A percentile compares a stretch with the other conserved stretches of the same genome.
Evolutionary conservation across 2,797 vertebrate genomes (phyloP).

Genomic region (Gadopsis marmoratus): DNA sequence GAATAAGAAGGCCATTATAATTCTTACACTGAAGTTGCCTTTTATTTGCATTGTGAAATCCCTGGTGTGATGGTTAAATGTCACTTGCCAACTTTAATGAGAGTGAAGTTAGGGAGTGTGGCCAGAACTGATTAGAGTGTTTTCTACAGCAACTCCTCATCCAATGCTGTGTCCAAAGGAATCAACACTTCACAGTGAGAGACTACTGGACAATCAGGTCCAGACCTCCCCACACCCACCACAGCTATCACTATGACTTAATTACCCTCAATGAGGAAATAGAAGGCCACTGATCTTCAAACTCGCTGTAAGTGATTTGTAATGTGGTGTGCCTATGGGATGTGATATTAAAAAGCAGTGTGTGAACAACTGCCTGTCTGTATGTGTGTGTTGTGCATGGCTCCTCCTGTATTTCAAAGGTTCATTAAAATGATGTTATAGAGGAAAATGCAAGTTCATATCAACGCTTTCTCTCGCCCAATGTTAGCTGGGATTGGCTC

Average conservation of each 20-base stretch:
- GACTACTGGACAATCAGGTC: slow-evolving; percentile 52
- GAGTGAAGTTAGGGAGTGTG: slow-evolving; percentile 76
- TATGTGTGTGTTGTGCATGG: background rate
- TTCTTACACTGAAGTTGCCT: slow-evolving; percentile 78
- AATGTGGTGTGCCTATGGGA: slow-evolving; percentile 31
- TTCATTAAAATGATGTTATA: slow-evolving; percentile 23
- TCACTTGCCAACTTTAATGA: slow-evolving; percentile 84
- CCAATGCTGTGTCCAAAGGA: slow-evolving; percentile 62
- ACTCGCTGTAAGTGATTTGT: slow-evolving; percentile 35
- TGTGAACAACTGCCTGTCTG: background rate
- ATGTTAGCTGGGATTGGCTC: too few species aligned
- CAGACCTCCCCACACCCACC: slow-evolving; percentile 36
- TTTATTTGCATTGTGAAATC: slow-evolving; percentile 83
- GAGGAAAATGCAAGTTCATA: slow-evolving; percentile 1
- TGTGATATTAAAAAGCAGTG: slow-evolving; percentile 32
- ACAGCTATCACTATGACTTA: slow-evolving; percentile 38
- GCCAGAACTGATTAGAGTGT: slow-evolving; percentile 75
- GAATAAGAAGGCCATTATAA: slow-evolving; percentile 82
- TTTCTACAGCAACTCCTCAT: slow-evolving; percentile 64
- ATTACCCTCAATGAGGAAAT: slow-evolving; percentile 59
- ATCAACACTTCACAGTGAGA: slow-evolving; percentile 60
- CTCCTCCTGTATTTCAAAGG: background rate
- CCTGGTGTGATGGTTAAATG: slow-evolving; percentile 81
- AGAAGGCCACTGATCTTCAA: slow-evolving; percentile 39
- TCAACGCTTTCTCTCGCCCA: too few species aligned